These are phyloP conservation scores for Cyprinodon variegatus DNA, from an alignment of 2,113 vertebrate genomes.

Conservation along the genomic window DNA sequence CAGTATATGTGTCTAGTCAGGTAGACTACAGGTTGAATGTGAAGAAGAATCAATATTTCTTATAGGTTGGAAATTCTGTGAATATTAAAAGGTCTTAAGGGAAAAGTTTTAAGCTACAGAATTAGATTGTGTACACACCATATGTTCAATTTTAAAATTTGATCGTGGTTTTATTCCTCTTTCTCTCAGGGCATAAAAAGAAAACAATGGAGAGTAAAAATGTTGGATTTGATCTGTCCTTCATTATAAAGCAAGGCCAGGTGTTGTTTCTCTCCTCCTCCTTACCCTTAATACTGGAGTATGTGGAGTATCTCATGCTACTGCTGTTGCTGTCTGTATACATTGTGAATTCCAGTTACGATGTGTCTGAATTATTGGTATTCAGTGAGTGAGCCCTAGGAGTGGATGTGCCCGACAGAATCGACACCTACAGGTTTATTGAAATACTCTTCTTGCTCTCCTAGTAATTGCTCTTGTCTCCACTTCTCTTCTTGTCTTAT, in stretches of 20 bases:
- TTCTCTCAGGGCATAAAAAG: neutral
- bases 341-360: slow-evolving; percentile 74
- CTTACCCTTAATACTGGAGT: slow-evolving; percentile 20
- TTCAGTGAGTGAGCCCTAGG: slow-evolving; percentile 61
- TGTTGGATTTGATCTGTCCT: slow-evolving; percentile 20
- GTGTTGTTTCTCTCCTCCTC: slow-evolving; percentile 13
- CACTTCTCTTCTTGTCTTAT: slow-evolving; percentile 24
- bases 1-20: neutral
- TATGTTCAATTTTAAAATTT: neutral
- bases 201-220: slow-evolving; percentile 11
- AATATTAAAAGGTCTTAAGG: neutral
- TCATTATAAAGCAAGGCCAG: slow-evolving; percentile 54
- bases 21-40: slow-evolving; percentile 17
- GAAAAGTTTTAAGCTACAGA: neutral
- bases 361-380: slow-evolving; percentile 67
- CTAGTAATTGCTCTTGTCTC: slow-evolving; percentile 62
- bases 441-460: slow-evolving; percentile 68
- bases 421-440: slow-evolving; percentile 69
- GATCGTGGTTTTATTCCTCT: neutral
- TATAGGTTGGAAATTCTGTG: neutral
- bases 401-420: slow-evolving; percentile 57
- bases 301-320: slow-evolving; percentile 55
- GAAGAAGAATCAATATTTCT: neutral
- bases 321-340: slow-evolving; percentile 57
- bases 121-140: neutral